Evolutionary conservation across 2,797 vertebrate genomes (phyloP), one percentile per base, ranked within the genome.

Genomic region (Darevskia nairensis): DNA sequence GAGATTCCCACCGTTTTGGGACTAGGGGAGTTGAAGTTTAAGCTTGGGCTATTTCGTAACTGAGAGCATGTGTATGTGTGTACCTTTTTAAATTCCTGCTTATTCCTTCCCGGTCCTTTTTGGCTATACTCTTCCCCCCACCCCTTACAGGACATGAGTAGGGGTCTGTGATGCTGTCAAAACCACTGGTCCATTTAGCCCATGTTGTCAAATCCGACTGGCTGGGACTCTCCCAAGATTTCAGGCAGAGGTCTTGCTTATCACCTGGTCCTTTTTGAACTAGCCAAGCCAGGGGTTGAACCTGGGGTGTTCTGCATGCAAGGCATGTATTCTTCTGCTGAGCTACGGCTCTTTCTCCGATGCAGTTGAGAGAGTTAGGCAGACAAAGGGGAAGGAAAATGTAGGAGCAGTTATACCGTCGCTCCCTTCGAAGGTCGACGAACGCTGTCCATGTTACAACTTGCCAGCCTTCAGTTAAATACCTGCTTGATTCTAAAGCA

Each of bases 21-120:
- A 64, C 44, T 39, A 71, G 9, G 44, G 71, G n/a, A 46, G 8
- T 10, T 77, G 15, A 55, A 55, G 50, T 55, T 55, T 61, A 59
- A 27, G 25, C 44, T 25, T 19, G 74, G 35, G 39, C 29, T 82
- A 8, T 69, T 41, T 46, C 21, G 5, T 39, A 39, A 32, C 17
- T 6, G 1, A 4, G 19, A 27, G 4, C 11, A 6, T 7, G 0
- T 64, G 6, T 39, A 39, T 41, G 15, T 39, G 1, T 25, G 50
- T 69, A 50, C 4, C 76, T 9, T 80, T 41, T 69, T 27, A 4
- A 55, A 21, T 66, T n/a, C n/a, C 10, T 41, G 44, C 44, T 32
- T 66, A 55, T 80, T 75, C 15, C 32, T 41, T 7, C 8, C 44
- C 11, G 13, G 2, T 75, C 35, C 25, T n/a, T 29, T 69, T 39